phyloP scores from a whole-genome alignment of 1,140 invertebrate species.

The Idris sp. region DNA sequence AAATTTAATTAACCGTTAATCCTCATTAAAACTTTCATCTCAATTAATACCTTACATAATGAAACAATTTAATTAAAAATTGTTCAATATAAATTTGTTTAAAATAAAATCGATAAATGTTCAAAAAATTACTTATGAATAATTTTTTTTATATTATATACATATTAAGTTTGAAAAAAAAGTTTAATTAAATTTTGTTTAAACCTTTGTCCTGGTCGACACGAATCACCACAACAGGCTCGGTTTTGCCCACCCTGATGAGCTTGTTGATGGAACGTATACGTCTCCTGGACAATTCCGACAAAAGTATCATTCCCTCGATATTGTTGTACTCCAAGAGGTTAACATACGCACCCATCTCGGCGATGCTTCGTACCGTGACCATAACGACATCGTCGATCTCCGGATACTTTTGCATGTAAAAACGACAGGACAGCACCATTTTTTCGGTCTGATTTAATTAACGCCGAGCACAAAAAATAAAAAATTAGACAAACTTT shows the following conservation, averaged over 20 bases:
- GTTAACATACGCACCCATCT: conserved; percentile 99
- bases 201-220: conserved; percentile 99
- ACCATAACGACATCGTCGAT: conserved; percentile 99
- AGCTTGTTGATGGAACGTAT: conserved; percentile 99
- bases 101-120: too few species aligned
- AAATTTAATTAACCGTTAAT: too few species aligned
- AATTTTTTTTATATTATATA: too few species aligned
- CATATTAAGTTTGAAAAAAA: too few species aligned
- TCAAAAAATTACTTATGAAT: too few species aligned
- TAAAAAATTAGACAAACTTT: too few species aligned
- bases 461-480: conserved; percentile 36
- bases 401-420: conserved; percentile 98
- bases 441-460: conserved; percentile 80
- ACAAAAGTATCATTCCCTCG: conserved; percentile 97
- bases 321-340: conserved; percentile 99
- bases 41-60: too few species aligned
- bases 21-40: too few species aligned
- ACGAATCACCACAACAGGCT: conserved; percentile 99
- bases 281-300: conserved; percentile 97
- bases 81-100: too few species aligned
- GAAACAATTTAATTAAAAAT: too few species aligned
- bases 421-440: conserved; percentile 98
- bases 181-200: too few species aligned
- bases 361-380: conserved; percentile 97
- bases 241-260: conserved; percentile 98